Evolutionary conservation across 2,888 invertebrate genomes (phyloP).

Genomic region (Copidosoma aretas): DNA sequence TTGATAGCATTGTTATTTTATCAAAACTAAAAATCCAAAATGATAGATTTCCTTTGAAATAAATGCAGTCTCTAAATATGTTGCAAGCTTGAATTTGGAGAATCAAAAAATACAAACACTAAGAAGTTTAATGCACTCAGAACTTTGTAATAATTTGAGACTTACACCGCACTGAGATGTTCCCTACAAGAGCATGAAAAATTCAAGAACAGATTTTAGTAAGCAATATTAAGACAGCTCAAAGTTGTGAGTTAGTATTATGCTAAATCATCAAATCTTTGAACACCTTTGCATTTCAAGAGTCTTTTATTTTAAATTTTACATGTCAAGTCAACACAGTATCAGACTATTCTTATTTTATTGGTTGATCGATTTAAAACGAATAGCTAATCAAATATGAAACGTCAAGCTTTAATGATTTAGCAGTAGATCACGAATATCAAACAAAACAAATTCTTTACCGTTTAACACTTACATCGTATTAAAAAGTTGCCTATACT

Average conservation of each 20-base stretch:
- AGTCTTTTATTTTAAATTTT: no score
- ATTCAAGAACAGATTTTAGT: constrained; percentile 16
- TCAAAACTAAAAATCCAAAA: not conserved
- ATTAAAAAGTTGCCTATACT: constrained; percentile 90
- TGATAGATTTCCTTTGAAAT: constrained; percentile 5
- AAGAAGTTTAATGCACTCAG: constrained; percentile 17
- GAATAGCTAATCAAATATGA: not conserved
- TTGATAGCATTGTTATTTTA: no score
- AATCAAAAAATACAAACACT: constrained; percentile 13
- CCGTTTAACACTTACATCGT: constrained; percentile 80
- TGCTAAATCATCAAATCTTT: not conserved
- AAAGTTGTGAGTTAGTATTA: not conserved
- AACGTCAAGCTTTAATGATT: not conserved
- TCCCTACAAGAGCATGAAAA: constrained; percentile 71
- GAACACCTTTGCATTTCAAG: no score
- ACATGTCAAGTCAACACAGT: no score
- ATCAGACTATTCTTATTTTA: no score
- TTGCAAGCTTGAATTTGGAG: constrained; percentile 2
- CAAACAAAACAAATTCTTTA: not conserved
- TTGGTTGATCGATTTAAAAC: not conserved
- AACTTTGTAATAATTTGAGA: constrained; percentile 57
- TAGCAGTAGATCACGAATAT: no score
- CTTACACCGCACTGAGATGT: constrained; percentile 92
- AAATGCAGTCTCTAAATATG: constrained; percentile 7
- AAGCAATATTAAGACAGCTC: constrained; percentile 10